Percentiles rank a stretch among this genome's conserved stretches.
Conservation (phyloP, 1,140 invertebrate genomes). For the Scaptomyza graminum region DNA sequence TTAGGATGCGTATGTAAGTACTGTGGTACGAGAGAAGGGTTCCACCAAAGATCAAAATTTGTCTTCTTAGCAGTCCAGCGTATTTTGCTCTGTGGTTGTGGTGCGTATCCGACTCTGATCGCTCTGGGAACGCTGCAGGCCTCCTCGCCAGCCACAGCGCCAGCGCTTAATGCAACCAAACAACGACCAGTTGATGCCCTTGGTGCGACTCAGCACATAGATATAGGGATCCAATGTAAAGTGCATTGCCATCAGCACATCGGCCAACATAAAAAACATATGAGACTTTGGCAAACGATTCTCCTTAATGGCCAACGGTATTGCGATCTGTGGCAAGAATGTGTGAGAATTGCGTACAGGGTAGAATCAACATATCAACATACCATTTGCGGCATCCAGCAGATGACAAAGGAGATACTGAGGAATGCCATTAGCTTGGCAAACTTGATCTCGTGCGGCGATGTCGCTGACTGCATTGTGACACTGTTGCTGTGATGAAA, state of each 20-base stretch:
- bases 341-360: not conserved
- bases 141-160: slow-evolving; percentile 63
- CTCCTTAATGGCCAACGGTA: slow-evolving; percentile 86
- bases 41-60: slow-evolving; percentile 32
- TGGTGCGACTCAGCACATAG: slow-evolving; percentile 89
- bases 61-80: slow-evolving; percentile 61
- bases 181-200: slow-evolving; percentile 74
- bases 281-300: slow-evolving; percentile 62
- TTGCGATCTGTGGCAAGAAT: slow-evolving; percentile 86
- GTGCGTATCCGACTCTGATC: slow-evolving; percentile 80
- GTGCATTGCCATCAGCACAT: slow-evolving; percentile 91
- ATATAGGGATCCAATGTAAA: slow-evolving; percentile 93
- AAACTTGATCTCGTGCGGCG: slow-evolving; percentile 92
- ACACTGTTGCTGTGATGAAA: slow-evolving; percentile 77
- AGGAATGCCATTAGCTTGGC: slow-evolving; percentile 92
- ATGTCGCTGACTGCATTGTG: slow-evolving; percentile 84
- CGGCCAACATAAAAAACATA: slow-evolving; percentile 85
- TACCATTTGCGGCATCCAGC: slow-evolving; percentile 95
- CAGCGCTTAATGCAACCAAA: slow-evolving; percentile 73
- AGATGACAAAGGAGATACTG: slow-evolving; percentile 91
- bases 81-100: slow-evolving; percentile 75
- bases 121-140: slow-evolving; percentile 72
- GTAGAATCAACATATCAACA: slow-evolving; percentile 51
- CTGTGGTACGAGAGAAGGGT: slow-evolving; percentile 18
- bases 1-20: slow-evolving; percentile 47